Evolutionary conservation across 2,797 vertebrate species (phyloP).

Genomic region (Chelmon rostratus): DNA sequence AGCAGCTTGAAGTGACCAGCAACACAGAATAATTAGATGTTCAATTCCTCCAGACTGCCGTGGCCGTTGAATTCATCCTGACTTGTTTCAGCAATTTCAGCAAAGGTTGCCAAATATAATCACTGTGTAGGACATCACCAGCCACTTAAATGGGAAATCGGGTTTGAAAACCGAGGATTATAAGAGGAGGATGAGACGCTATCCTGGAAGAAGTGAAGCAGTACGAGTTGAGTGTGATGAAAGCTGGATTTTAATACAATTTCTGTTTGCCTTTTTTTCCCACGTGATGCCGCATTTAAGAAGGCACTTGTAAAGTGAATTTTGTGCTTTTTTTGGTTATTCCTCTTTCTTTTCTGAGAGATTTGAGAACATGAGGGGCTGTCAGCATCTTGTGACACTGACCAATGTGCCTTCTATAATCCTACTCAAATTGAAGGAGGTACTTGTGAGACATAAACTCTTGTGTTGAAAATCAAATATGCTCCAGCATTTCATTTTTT

Average conservation of each 20-base stretch:
- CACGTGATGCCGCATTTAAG: background rate
- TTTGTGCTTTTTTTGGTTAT: background rate
- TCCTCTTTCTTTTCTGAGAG: background rate
- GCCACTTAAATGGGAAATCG: conserved; percentile 43
- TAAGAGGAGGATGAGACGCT: conserved; percentile 3
- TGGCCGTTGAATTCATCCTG: conserved; percentile 44
- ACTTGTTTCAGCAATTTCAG: conserved; percentile 61
- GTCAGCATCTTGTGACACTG: background rate
- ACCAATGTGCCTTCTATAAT: background rate
- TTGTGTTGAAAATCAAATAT: background rate
- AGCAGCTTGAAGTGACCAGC: conserved; percentile 63
- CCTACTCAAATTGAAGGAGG: background rate
- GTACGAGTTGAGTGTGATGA: background rate
- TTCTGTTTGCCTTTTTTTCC: background rate
- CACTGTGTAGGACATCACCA: conserved; percentile 22
- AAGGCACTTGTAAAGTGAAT: background rate
- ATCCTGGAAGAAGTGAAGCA: conserved; percentile 16
- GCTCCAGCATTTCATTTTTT: conserved; percentile 7
- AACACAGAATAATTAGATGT: conserved; percentile 69
- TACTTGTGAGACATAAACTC: background rate
- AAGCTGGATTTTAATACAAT: background rate
- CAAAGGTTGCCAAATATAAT: conserved; percentile 61
- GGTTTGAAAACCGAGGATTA: conserved; percentile 43
- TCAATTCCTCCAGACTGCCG: conserved; percentile 56
- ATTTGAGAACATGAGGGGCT: background rate